A percentile compares a stretch with the other conserved stretches of the same genome.
These are phyloP conservation scores for Sinonovacula constricta DNA, from an alignment of 1,140 invertebrate genomes.

Conservation along the genomic window DNA sequence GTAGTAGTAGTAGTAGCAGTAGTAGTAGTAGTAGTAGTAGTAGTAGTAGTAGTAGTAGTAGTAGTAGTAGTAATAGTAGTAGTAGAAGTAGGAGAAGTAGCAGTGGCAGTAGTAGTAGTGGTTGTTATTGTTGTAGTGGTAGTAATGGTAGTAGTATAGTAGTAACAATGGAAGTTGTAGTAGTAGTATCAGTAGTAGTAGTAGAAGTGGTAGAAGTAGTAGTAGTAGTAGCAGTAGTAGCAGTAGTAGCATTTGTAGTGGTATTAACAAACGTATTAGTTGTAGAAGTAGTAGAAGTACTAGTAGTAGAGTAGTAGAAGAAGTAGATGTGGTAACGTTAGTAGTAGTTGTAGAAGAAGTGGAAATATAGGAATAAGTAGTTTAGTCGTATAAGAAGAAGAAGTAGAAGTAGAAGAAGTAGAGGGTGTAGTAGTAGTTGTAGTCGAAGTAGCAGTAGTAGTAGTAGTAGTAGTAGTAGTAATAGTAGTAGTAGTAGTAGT, in stretches of 20 bases:
- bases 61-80: not conserved
- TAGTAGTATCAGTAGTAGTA: too few relatives aligned
- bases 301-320: constrained; percentile 1
- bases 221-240: constrained; percentile 1
- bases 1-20: not conserved
- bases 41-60: constrained; percentile 7
- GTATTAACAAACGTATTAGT: not conserved
- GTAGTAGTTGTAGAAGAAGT: not conserved
- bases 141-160: too few relatives aligned
- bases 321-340: not conserved
- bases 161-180: too few relatives aligned
- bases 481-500: not conserved
- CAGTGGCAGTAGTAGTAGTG: too few relatives aligned
- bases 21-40: constrained; percentile 4
- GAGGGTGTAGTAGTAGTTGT: too few relatives aligned
- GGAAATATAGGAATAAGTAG: not conserved
- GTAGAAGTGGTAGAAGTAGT: too few relatives aligned
- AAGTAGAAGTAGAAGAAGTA: too few relatives aligned
- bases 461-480: constrained; percentile 4
- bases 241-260: not conserved
- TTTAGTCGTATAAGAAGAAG: not conserved
- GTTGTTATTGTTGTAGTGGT: too few relatives aligned
- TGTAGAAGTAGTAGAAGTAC: not conserved
- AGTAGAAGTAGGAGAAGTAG: too few relatives aligned
- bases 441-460: too few relatives aligned